These are phyloP conservation scores for Willowsia nigromaculata DNA, from an alignment of 2,888 invertebrate genomes.

Conservation along the genomic window DNA sequence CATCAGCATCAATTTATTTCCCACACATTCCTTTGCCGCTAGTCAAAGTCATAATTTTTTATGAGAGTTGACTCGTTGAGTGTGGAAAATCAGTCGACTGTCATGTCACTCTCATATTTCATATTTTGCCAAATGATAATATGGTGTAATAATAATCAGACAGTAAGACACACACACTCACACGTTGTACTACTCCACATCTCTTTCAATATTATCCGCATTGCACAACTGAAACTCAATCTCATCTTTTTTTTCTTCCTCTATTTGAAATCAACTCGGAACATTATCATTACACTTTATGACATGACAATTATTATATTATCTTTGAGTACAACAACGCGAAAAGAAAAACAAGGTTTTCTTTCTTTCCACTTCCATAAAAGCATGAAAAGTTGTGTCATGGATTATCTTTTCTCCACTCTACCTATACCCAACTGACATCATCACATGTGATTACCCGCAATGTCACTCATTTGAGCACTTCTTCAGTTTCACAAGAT, in stretches of 20 bases:
- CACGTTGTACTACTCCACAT: background rate
- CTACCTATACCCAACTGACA: background rate
- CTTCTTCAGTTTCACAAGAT: conserved; percentile 28
- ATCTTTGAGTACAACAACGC: background rate
- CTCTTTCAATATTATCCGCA: background rate
- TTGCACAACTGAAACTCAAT: background rate
- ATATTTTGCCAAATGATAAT: conserved; percentile 59
- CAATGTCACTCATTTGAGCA: conserved; percentile 60
- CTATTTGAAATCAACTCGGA: background rate
- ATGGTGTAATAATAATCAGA: conserved; percentile 41
- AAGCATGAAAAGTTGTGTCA: conserved; percentile 26
- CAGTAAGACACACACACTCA: background rate
- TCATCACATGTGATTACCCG: conserved; percentile 57
- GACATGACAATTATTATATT: conserved; percentile 5
- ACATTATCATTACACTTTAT: background rate
- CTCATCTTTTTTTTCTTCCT: background rate
- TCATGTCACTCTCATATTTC: conserved; percentile 55
- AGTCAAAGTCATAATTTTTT: background rate
- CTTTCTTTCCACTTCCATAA: background rate
- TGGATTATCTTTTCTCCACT: background rate
- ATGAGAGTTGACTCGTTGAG: background rate
- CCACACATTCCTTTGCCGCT: conserved; percentile 22
- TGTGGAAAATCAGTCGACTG: background rate
- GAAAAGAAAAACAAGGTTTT: background rate
- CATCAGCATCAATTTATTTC: conserved; percentile 38